phyloP scores from a whole-genome alignment of 2,113 vertebrate species.

The Microtus oregoni region DNA sequence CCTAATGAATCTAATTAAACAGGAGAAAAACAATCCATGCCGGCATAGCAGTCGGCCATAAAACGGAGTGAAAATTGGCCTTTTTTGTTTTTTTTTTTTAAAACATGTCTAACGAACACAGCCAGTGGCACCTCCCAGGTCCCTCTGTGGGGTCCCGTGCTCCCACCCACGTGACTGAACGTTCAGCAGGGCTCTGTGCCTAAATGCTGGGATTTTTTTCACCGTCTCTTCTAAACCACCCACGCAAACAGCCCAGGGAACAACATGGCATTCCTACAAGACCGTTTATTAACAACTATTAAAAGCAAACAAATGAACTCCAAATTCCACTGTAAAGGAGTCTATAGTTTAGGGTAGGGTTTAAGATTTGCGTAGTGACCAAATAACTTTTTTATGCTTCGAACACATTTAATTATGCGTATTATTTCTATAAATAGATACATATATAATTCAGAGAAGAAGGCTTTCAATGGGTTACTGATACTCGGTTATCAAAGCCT shows the following conservation, averaged over 20 bases:
- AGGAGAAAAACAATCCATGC: too few relatives aligned
- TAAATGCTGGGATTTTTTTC: neutral
- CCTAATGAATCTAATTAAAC: too few relatives aligned
- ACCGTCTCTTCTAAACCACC: rapidly evolving
- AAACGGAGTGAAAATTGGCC: too few relatives aligned
- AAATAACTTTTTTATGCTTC: neutral
- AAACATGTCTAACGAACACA: neutral
- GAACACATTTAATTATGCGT: neutral
- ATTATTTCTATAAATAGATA: neutral
- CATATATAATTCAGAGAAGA: neutral
- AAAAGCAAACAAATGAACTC: neutral
- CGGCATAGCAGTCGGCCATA: too few relatives aligned
- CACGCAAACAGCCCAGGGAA: neutral
- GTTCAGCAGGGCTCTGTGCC: neutral
- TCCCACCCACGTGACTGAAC: too few relatives aligned
- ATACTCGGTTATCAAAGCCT: neutral
- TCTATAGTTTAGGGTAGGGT: neutral
- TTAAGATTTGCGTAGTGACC: neutral
- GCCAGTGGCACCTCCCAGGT: neutral
- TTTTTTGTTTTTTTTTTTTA: neutral
- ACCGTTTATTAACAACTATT: neutral
- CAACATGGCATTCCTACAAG: neutral
- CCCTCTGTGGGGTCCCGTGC: neutral
- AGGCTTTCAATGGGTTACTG: neutral
- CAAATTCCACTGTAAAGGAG: neutral